Evolutionary conservation across 2,797 vertebrate species (phyloP).

Genomic region (Clamator glandarius): DNA sequence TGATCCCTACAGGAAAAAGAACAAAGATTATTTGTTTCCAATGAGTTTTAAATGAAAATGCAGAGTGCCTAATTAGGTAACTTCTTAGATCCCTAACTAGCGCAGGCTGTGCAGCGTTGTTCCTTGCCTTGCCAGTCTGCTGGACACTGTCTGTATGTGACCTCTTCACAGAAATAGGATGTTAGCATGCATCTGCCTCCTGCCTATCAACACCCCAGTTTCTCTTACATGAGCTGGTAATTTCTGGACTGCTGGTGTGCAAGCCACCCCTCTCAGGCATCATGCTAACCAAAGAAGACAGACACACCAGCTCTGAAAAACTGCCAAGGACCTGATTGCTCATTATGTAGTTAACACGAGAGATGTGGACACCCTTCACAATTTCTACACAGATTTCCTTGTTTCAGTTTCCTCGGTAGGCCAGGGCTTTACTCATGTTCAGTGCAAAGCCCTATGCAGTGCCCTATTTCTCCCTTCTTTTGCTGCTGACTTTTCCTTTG

Average conservation of each 20-base stretch:
- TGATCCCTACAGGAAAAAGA: conserved; percentile 30
- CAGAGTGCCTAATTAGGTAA: background rate
- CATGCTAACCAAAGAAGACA: background rate
- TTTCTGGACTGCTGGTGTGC: background rate
- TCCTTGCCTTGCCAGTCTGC: background rate
- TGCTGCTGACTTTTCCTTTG: background rate
- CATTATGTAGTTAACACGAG: background rate
- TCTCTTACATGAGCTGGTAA: background rate
- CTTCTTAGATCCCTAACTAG: background rate
- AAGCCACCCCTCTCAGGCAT: background rate
- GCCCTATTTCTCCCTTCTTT: background rate
- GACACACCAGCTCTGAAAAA: background rate
- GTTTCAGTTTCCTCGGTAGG: background rate
- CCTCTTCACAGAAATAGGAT: background rate
- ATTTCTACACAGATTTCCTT: background rate
- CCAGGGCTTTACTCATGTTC: background rate
- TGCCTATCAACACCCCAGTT: background rate
- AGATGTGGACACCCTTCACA: background rate
- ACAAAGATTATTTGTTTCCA: conserved; percentile 24
- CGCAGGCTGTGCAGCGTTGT: background rate
- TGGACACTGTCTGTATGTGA: background rate
- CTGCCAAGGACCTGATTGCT: background rate
- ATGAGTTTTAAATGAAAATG: conserved; percentile 34
- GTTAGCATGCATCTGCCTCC: background rate
- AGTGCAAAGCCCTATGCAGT: background rate